Evolutionary conservation across 2,113 vertebrate species (phyloP), one percentile per base, ranked within the genome.

Genomic region (Miniopterus natalensis): DNA sequence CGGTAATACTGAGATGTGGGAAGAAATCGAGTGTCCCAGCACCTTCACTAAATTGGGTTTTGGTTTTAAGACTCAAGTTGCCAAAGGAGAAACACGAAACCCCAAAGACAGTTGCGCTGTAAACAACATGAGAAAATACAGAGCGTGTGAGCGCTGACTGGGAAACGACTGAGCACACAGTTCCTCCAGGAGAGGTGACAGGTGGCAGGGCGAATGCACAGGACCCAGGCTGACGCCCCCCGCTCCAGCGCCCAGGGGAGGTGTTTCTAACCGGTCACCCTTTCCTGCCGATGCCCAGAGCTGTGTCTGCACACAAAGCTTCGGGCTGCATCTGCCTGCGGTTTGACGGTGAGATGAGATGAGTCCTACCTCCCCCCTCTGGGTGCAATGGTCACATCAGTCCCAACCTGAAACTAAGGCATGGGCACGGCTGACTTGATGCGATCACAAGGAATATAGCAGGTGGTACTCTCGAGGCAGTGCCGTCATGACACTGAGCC

Each of bases 371-470:
- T 78, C 14, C 31, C 18, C 3, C 79, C 45, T 86, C 92, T 61
- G 20, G 77, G 78, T 42, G 65, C 57, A 57, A 80, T n/a, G 45
- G 59, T 68, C 77, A 4, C 13, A n/a, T n/a, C 10, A 40, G 96
- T n/a, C 65, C 63, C 86, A 78, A n/a, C 36, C 65, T 92, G 78
- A 92, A 83, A 78, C 86, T 29, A 47, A 92, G 80, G 9, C 57
- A 55, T 3, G 17, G 83, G 51, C 36, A 80, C 29, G 23, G 18
- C 23, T 23, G 47, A 71, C 25, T 55, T 59, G 74, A 79, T 57
- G 92, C 49, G 77, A 36, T 83, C 88, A 31, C 36, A 36, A 59
- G 53, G 20, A 92, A 65, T 36, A 68, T 3, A 65, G 36, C 68
- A 91, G 59, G 42, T 18, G 47, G 83, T 47, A 84, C 61, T 77